These are phyloP conservation scores for Acromyrmex heyeri DNA, from an alignment of 1,140 invertebrate species.

Conservation along the genomic window DNA sequence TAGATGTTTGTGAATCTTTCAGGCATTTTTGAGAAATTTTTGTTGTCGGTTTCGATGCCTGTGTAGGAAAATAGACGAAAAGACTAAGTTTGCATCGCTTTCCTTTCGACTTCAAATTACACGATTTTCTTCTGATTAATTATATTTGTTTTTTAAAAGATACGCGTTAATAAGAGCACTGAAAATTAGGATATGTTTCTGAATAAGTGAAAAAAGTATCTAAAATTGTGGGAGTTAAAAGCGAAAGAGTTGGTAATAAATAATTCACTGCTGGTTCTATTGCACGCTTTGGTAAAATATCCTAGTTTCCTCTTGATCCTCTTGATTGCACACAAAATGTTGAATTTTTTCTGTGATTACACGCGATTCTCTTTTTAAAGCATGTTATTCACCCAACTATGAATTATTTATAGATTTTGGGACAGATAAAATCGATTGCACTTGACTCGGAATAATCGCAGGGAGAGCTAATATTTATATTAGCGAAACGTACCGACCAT, in stretches of 20 bases:
- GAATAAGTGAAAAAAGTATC: background rate
- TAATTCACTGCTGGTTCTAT: background rate
- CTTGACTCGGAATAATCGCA: background rate
- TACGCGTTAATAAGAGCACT: background rate
- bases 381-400: background rate
- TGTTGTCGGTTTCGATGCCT: background rate
- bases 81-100: background rate
- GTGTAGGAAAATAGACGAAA: background rate
- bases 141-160: slow-evolving; percentile 3
- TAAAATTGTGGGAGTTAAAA: background rate
- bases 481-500: background rate
- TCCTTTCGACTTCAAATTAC: background rate
- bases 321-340: background rate
- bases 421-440: slow-evolving; percentile 1
- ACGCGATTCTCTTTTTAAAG: background rate
- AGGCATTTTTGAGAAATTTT: background rate
- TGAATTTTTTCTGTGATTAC: slow-evolving; percentile 3
- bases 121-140: background rate
- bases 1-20: background rate
- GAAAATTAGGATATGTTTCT: background rate
- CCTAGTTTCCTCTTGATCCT: background rate
- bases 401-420: slow-evolving; percentile 47
- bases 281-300: background rate
- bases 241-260: background rate
- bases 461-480: background rate